Conservation (phyloP, 2,797 vertebrate genomes). For the Lacerta viridis region DNA sequence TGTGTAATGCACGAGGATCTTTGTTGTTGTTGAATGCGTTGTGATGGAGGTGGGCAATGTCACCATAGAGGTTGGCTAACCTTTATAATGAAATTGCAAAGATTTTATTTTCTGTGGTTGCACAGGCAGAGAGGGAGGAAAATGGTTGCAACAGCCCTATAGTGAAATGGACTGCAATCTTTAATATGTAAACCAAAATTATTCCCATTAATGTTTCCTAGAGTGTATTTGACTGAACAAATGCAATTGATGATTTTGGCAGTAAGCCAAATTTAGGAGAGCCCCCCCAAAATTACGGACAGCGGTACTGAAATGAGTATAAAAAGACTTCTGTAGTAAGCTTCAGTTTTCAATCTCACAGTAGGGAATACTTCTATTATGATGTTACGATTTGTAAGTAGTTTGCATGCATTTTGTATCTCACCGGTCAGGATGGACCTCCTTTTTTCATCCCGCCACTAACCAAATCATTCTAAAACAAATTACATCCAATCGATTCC, state of each 20-base stretch:
- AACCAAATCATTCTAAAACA: too few relatives aligned
- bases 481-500: too few relatives aligned
- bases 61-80: background rate
- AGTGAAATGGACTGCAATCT: background rate
- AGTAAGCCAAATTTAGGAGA: background rate
- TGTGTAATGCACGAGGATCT: background rate
- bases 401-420: too few relatives aligned
- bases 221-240: background rate
- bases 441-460: too few relatives aligned
- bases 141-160: background rate
- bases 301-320: background rate
- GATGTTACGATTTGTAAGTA: too few relatives aligned
- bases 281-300: background rate
- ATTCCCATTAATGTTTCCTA: background rate
- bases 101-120: background rate
- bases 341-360: too few relatives aligned
- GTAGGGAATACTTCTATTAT: too few relatives aligned
- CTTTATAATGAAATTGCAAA: accelerated
- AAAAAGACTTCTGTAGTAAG: background rate
- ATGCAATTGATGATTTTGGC: background rate
- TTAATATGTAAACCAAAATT: background rate
- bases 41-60: background rate
- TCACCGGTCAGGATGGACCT: too few relatives aligned
- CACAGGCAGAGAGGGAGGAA: background rate
- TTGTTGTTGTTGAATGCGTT: background rate